Evolutionary conservation across 2,888 invertebrate species (phyloP).

Genomic region (Oscheius myriophilus): DNA sequence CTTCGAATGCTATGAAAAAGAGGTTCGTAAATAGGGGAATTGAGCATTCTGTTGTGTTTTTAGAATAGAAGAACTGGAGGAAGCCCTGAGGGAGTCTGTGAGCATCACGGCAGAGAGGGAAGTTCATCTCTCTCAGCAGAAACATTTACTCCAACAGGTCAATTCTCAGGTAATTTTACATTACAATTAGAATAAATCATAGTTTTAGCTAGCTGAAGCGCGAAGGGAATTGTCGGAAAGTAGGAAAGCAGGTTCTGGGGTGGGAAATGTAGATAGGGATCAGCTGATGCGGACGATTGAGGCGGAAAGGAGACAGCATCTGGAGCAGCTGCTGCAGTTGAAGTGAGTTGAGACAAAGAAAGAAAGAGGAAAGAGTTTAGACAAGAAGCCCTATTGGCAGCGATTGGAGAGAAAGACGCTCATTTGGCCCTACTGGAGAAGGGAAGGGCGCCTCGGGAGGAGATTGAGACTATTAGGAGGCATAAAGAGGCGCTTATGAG

Average conservation of each 20-base stretch:
- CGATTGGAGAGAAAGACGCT: slow-evolving; percentile 87
- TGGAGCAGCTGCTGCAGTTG: slow-evolving; percentile 82
- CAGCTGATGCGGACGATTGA: slow-evolving; percentile 77
- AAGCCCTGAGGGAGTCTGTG: slow-evolving; percentile 84
- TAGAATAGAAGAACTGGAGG: slow-evolving; percentile 83
- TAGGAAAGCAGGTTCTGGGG: slow-evolving; percentile 70
- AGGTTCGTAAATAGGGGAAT: background rate
- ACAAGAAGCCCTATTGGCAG: slow-evolving; percentile 84
- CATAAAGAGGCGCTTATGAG: slow-evolving; percentile 57
- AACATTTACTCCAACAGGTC: slow-evolving; percentile 71
- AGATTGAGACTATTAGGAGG: slow-evolving; percentile 55
- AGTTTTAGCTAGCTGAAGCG: slow-evolving; percentile 23
- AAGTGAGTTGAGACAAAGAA: slow-evolving; percentile 77
- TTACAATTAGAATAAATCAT: background rate
- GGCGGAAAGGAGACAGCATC: slow-evolving; percentile 78
- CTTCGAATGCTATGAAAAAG: slow-evolving; percentile 26
- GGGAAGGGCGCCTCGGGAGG: slow-evolving; percentile 49
- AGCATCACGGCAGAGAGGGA: slow-evolving; percentile 75
- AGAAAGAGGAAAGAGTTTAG: slow-evolving; percentile 73
- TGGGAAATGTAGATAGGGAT: slow-evolving; percentile 75
- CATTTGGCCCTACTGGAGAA: slow-evolving; percentile 84
- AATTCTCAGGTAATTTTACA: slow-evolving; percentile 41
- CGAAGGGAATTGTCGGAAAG: slow-evolving; percentile 27
- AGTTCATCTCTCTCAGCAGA: slow-evolving; percentile 73
- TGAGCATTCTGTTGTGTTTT: slow-evolving; percentile 1